Percentiles rank a stretch among this genome's conserved stretches.
Conservation (phyloP, 2,797 vertebrate species). For the Natrix natrix region DNA sequence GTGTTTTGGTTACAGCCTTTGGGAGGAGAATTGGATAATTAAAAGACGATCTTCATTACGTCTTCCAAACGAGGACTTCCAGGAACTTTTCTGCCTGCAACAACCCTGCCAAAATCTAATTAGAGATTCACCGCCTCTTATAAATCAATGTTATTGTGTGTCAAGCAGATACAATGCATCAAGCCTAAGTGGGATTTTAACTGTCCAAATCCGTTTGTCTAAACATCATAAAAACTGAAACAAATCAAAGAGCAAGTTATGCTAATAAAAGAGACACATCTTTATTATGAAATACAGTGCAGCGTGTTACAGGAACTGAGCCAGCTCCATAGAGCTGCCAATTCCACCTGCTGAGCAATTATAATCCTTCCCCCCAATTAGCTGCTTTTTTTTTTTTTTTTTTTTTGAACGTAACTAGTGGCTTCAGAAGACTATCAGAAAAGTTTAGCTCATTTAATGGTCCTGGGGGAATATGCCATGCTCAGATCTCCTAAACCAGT, state of each 20-base stretch:
- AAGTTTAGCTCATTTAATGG: background rate
- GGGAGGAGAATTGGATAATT: slow-evolving; percentile 73
- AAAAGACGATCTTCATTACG: slow-evolving; percentile 70
- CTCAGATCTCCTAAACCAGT: background rate
- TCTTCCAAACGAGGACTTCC: slow-evolving; percentile 82
- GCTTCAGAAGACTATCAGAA: background rate
- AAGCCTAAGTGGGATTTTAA: slow-evolving; percentile 80
- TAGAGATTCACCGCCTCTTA: slow-evolving; percentile 88
- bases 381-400: background rate
- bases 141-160: slow-evolving; percentile 92
- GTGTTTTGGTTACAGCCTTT: slow-evolving; percentile 46
- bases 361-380: background rate
- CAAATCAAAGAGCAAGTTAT: slow-evolving; percentile 75
- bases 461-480: background rate
- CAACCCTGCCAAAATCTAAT: slow-evolving; percentile 89
- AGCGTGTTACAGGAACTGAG: slow-evolving; percentile 31
- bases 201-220: slow-evolving; percentile 77
- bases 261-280: slow-evolving; percentile 51
- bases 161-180: slow-evolving; percentile 86
- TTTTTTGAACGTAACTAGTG: background rate
- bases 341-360: slow-evolving; percentile 4
- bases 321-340: slow-evolving; percentile 42
- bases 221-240: slow-evolving; percentile 71
- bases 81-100: slow-evolving; percentile 73
- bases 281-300: slow-evolving; percentile 61